Percentiles rank a stretch among this genome's conserved stretches.
Evolutionary conservation across 2,797 vertebrate genomes (phyloP).

Genomic region (Steatocranus sp.): DNA sequence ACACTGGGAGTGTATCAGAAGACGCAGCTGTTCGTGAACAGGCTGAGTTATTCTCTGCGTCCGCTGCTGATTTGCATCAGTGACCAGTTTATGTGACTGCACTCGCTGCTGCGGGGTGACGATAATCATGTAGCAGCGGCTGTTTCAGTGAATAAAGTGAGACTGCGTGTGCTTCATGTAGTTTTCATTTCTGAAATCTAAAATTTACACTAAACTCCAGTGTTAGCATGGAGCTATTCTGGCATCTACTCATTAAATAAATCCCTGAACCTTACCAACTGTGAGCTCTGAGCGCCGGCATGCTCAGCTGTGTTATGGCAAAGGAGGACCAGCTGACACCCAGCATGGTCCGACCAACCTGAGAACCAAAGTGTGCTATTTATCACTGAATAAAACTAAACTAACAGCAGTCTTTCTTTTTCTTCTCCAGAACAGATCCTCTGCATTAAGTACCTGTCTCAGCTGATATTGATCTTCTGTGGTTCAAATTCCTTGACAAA

Average conservation of each 20-base stretch:
- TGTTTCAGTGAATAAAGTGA: background rate
- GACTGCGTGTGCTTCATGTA: rapidly evolving
- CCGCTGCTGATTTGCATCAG: background rate
- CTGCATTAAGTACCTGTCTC: background rate
- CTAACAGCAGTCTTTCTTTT: background rate
- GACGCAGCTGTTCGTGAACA: background rate
- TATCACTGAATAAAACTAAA: background rate
- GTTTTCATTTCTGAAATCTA: background rate
- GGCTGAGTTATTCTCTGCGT: background rate
- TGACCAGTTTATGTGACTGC: background rate
- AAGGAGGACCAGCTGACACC: background rate
- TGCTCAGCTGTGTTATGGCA: background rate
- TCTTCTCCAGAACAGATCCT: background rate
- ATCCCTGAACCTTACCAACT: background rate
- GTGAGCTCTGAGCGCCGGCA: background rate
- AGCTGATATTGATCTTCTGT: background rate
- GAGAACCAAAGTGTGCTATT: background rate
- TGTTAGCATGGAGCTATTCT: background rate
- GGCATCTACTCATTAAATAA: background rate
- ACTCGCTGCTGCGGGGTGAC: background rate
- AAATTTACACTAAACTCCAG: background rate
- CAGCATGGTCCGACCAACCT: background rate
- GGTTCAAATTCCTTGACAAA: background rate
- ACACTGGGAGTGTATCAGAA: background rate
- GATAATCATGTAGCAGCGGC: background rate